Conservation (phyloP, 2,113 vertebrate species). For the Pseudopipra pipra region DNA sequence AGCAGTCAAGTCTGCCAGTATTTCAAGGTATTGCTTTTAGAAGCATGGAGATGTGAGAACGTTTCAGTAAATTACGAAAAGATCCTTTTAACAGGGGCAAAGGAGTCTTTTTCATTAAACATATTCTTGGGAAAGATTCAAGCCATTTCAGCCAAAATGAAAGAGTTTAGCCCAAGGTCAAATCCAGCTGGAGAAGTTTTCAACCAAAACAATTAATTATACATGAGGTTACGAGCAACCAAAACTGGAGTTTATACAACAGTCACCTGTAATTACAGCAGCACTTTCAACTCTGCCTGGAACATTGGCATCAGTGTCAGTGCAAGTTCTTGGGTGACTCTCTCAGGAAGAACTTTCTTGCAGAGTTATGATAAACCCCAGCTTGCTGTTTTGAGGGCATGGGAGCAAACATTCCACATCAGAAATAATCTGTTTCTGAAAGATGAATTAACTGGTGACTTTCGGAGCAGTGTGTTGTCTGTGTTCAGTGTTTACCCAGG, state of each 20-base stretch:
- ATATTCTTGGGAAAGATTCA: not conserved
- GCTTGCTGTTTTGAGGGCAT: not conserved
- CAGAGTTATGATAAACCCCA: not conserved
- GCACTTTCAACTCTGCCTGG: not conserved
- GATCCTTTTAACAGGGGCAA: not conserved
- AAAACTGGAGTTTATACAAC: not conserved
- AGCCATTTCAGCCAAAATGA: constrained; percentile 20
- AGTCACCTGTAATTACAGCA: not conserved
- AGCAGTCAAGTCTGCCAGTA: not conserved
- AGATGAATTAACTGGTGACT: not conserved
- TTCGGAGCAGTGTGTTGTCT: not conserved
- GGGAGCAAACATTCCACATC: not conserved
- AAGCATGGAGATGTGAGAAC: not conserved
- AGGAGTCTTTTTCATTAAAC: constrained; percentile 2
- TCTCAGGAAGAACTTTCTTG: not conserved
- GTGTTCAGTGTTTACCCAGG: not conserved
- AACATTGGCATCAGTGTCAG: not conserved
- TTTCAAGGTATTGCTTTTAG: constrained; percentile 23
- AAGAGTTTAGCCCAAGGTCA: constrained; percentile 18
- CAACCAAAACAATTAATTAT: constrained; percentile 40
- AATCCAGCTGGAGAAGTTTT: constrained; percentile 24
- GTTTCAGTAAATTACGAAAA: constrained; percentile 13
- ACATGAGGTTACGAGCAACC: constrained; percentile 10
- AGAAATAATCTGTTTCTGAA: not conserved
- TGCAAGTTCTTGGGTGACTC: not conserved